These are phyloP conservation scores for Tineola bisselliella DNA, from an alignment of 2,888 invertebrate genomes.

Conservation along the genomic window DNA sequence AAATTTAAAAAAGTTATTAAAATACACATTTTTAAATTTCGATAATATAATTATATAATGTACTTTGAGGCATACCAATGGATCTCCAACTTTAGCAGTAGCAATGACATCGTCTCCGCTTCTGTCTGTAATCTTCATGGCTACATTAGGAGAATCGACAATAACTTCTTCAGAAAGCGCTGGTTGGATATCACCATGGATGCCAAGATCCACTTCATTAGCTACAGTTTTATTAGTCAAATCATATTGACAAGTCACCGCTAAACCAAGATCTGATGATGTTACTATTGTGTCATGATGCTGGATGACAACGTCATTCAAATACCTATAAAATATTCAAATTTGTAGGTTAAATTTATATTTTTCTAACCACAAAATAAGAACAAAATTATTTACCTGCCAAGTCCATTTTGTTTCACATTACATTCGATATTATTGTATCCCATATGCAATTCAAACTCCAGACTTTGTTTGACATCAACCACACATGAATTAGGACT, in stretches of 20 bases:
- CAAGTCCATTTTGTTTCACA: slow-evolving; percentile 88
- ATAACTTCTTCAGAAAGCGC: slow-evolving; percentile 90
- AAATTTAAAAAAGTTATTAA: slow-evolving; percentile 31
- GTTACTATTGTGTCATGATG: slow-evolving; percentile 96
- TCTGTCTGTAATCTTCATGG: slow-evolving; percentile 91
- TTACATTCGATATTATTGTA: slow-evolving; percentile 94
- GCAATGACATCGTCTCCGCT: slow-evolving; percentile 85
- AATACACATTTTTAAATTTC: not conserved
- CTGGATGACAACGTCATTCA: slow-evolving; percentile 94
- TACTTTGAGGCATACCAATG: slow-evolving; percentile 60
- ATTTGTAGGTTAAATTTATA: not conserved
- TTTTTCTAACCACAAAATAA: not conserved
- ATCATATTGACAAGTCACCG: slow-evolving; percentile 94
- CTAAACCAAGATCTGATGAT: slow-evolving; percentile 90
- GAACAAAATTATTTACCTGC: slow-evolving; percentile 59
- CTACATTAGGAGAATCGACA: slow-evolving; percentile 93
- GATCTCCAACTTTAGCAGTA: slow-evolving; percentile 92
- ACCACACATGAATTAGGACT: slow-evolving; percentile 92
- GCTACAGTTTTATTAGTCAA: slow-evolving; percentile 93
- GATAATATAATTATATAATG: not conserved
- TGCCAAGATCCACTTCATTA: slow-evolving; percentile 90
- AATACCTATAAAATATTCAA: slow-evolving; percentile 58
- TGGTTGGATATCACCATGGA: slow-evolving; percentile 87
- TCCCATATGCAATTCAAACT: slow-evolving; percentile 91
- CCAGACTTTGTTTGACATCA: slow-evolving; percentile 86